Conservation (phyloP, 2,888 invertebrate species). For the Aphidius colemani region DNA sequence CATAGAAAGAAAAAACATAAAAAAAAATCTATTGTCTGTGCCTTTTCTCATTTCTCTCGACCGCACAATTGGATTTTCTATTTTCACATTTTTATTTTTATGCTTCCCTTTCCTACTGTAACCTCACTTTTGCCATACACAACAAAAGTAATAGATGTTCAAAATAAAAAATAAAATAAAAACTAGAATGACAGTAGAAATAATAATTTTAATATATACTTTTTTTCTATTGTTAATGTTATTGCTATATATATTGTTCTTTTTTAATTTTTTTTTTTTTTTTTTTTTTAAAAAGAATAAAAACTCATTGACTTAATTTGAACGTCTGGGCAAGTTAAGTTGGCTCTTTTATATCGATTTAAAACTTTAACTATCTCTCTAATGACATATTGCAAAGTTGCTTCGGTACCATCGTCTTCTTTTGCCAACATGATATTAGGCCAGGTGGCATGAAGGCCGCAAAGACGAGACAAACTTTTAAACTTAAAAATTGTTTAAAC, state of each 20-base stretch:
- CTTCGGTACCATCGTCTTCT: slow-evolving; percentile 31
- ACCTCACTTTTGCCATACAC: too few species aligned
- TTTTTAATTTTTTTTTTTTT: too few species aligned
- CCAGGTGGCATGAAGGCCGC: too few species aligned
- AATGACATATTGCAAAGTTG: slow-evolving; percentile 55
- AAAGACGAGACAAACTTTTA: background rate
- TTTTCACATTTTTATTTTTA: too few species aligned
- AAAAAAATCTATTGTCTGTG: slow-evolving; percentile 34
- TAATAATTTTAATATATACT: too few species aligned
- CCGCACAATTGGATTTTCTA: slow-evolving; percentile 11
- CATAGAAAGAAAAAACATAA: slow-evolving; percentile 2
- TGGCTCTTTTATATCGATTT: slow-evolving; percentile 47
- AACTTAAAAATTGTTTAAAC: slow-evolving; percentile 57
- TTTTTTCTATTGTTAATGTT: too few species aligned
- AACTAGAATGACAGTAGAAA: too few species aligned
- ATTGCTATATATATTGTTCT: too few species aligned
- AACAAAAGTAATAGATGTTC: too few species aligned
- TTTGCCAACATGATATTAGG: slow-evolving; percentile 20
- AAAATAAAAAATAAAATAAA: too few species aligned
- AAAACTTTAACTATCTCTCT: slow-evolving; percentile 55
- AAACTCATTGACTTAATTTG: slow-evolving; percentile 33
- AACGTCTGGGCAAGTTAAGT: slow-evolving; percentile 20
- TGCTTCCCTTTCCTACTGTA: too few species aligned
- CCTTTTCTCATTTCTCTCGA: slow-evolving; percentile 18
- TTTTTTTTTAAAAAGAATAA: slow-evolving; percentile 2